These are phyloP conservation scores for Phyllostomus hastatus DNA, from an alignment of 2,113 vertebrate species.

Conservation along the genomic window DNA sequence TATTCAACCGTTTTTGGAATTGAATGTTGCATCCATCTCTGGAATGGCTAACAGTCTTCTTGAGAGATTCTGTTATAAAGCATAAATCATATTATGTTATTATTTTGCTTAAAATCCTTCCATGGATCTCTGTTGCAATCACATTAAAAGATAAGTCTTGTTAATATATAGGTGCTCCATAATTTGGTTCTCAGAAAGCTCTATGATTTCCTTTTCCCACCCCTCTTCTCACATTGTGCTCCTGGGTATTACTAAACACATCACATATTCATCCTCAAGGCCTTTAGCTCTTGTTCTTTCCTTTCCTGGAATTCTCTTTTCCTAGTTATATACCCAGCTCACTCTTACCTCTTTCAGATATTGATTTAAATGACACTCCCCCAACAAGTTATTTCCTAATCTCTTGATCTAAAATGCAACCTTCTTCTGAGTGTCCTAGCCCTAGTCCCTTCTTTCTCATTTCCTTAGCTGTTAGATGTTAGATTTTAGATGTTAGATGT, in stretches of 20 bases:
- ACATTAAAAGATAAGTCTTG: background rate
- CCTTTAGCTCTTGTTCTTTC: background rate
- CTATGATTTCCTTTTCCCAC: background rate
- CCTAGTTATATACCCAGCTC: background rate
- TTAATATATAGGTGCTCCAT: background rate
- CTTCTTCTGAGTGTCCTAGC: background rate
- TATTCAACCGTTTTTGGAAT: background rate
- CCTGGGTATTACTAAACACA: background rate
- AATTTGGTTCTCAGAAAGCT: background rate
- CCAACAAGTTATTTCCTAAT: background rate
- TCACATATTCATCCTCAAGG: background rate
- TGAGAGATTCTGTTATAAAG: background rate
- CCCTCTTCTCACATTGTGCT: background rate
- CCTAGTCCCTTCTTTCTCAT: background rate
- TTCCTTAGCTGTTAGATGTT: background rate
- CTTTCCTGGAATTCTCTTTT: background rate
- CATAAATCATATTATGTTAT: background rate
- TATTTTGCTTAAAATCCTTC: background rate
- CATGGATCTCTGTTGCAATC: background rate
- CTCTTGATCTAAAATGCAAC: background rate
- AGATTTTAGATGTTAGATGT: too few relatives aligned
- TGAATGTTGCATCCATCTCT: background rate
- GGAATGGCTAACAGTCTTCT: background rate
- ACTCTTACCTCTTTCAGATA: background rate
- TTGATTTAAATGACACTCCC: background rate